phyloP scores from a whole-genome alignment of 2,113 vertebrate species.

The Recurvirostra avosetta region DNA sequence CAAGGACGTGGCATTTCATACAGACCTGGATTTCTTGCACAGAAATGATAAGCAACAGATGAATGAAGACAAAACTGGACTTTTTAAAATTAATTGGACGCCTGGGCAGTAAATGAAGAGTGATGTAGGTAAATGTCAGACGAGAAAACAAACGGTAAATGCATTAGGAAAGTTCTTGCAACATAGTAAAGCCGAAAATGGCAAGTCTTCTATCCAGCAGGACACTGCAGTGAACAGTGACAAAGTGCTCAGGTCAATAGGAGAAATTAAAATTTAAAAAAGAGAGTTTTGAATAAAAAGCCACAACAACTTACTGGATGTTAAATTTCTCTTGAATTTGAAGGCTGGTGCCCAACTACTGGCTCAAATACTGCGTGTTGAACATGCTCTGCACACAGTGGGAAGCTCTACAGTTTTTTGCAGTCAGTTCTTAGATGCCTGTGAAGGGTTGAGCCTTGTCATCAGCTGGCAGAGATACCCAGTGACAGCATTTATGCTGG shows the following conservation, averaged over 20 bases:
- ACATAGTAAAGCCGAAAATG: not conserved
- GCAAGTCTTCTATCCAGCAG: not conserved
- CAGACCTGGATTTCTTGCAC: not conserved
- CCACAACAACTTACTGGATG: not conserved
- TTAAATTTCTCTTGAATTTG: not conserved
- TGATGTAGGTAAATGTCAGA: constrained; percentile 2
- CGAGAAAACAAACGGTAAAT: constrained; percentile 9
- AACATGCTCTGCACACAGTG: not conserved
- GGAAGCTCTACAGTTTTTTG: not conserved
- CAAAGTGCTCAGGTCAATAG: not conserved
- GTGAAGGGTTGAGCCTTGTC: not conserved
- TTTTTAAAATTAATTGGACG: constrained; percentile 27
- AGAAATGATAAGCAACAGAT: constrained; percentile 16
- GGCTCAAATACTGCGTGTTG: not conserved
- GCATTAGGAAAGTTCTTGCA: not conserved
- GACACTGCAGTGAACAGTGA: not conserved
- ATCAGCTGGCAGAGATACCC: not conserved
- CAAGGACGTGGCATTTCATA: not conserved
- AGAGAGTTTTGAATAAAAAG: not conserved
- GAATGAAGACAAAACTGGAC: not conserved
- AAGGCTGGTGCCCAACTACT: not conserved
- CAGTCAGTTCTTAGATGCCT: not conserved
- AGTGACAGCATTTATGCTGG: not conserved
- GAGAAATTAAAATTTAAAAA: not conserved
- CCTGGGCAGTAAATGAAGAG: not conserved